A percentile compares a stretch with the other conserved stretches of the same genome.
phyloP scores from a whole-genome alignment of 37 sponge, comb jelly and placozoan genomes.

The Theonella swinhoei region DNA sequence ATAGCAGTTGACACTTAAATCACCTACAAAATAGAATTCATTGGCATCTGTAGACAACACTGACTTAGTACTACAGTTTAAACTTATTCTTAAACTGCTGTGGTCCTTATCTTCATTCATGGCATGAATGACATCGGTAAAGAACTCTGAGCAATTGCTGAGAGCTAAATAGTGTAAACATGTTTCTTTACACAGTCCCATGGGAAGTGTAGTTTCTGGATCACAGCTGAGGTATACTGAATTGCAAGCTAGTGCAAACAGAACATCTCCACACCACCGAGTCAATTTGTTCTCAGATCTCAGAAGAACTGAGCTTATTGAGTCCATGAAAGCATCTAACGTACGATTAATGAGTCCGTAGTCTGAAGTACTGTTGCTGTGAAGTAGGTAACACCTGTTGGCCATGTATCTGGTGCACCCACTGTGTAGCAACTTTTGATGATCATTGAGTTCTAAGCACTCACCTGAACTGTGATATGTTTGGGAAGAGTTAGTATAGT shows the following conservation, averaged over 20 bases:
- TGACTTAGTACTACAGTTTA: background rate
- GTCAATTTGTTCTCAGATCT: no score
- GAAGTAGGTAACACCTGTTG: no score
- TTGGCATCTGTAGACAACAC: background rate
- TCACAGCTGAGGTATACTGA: conserved; percentile 37
- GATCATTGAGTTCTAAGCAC: no score
- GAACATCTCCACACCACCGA: background rate
- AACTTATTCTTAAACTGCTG: background rate
- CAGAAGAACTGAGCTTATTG: no score
- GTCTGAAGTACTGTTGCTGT: no score
- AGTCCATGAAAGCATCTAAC: no score
- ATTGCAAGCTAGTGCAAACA: conserved; percentile 20
- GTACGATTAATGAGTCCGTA: no score
- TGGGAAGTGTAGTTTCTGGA: background rate
- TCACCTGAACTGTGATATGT: no score
- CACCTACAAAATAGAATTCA: no score
- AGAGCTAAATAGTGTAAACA: background rate
- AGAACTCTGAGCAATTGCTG: background rate
- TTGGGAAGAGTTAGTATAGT: no score
- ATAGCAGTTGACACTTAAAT: background rate
- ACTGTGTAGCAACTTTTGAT: no score
- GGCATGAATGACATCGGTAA: background rate
- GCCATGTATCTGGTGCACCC: no score
- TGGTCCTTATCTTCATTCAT: background rate
- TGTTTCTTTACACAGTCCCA: conserved; percentile 10